These are phyloP conservation scores for Lepeophtheirus nordmannii DNA, from an alignment of 2,888 invertebrate genomes.

Conservation along the genomic window DNA sequence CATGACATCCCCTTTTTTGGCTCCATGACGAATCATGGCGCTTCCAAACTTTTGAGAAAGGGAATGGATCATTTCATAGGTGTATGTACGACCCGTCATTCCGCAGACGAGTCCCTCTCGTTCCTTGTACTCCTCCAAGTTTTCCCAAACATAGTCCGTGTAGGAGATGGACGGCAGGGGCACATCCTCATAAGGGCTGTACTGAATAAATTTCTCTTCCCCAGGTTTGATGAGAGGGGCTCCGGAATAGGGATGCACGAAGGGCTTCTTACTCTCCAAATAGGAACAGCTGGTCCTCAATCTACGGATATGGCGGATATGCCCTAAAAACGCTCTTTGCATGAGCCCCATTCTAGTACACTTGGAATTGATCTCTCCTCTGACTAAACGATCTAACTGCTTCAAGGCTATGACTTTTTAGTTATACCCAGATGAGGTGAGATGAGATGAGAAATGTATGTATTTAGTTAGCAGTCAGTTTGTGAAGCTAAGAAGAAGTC, in stretches of 20 bases:
- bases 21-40: slow-evolving; percentile 36
- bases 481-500: too few relatives aligned
- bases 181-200: neutral
- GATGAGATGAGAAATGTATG: too few relatives aligned
- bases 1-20: slow-evolving; percentile 49
- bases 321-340: too few relatives aligned
- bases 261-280: neutral
- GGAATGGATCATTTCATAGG: slow-evolving; percentile 38
- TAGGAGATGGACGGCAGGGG: neutral
- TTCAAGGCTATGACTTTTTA: too few relatives aligned
- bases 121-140: neutral
- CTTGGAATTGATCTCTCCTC: too few relatives aligned
- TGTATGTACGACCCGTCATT: slow-evolving; percentile 52
- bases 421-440: too few relatives aligned
- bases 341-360: too few relatives aligned
- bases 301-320: too few relatives aligned
- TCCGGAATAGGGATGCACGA: neutral
- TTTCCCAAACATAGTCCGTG: neutral
- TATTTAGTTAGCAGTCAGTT: too few relatives aligned
- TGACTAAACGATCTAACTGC: too few relatives aligned
- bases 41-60: slow-evolving; percentile 26
- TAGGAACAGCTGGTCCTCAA: too few relatives aligned
- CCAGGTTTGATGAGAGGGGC: neutral
- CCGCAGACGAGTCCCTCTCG: slow-evolving; percentile 43
- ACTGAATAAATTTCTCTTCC: neutral